Evolutionary conservation across 2,113 vertebrate species (phyloP).

Genomic region (Chaetops frenatus): DNA sequence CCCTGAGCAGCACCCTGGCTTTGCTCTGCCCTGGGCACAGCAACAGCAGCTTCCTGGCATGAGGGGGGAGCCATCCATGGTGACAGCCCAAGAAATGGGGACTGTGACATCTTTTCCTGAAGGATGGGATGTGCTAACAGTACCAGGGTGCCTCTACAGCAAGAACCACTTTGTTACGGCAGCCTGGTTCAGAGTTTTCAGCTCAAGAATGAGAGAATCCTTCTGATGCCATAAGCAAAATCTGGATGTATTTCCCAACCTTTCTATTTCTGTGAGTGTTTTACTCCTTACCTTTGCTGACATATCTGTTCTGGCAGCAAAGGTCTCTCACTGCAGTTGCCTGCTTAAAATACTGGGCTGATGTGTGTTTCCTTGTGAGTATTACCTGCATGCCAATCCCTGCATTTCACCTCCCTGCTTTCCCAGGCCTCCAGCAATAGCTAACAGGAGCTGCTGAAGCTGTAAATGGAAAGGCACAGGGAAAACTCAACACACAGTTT

Average conservation of each 20-base stretch:
- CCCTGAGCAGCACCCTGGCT: not conserved
- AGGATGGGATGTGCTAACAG: rapidly evolving
- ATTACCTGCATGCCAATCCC: not conserved
- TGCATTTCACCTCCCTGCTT: not conserved
- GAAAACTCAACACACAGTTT: not conserved
- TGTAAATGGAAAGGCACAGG: not conserved
- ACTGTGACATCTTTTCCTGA: not conserved
- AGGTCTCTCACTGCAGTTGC: not conserved
- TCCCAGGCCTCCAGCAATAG: not conserved
- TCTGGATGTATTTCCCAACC: rapidly evolving
- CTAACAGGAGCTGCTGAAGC: not conserved
- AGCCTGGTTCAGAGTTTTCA: not conserved
- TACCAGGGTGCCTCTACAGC: not conserved
- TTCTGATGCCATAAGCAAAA: not conserved
- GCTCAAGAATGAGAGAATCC: not conserved
- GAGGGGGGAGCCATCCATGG: not conserved
- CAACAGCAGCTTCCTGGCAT: not conserved
- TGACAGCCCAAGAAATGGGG: not conserved
- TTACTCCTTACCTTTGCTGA: not conserved
- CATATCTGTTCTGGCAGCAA: not conserved
- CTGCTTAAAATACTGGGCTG: not conserved
- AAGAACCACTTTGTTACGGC: not conserved
- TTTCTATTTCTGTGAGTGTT: not conserved
- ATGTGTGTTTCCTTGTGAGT: no score
- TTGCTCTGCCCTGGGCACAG: not conserved